Percentiles rank a stretch among this genome's conserved stretches.
phyloP scores from a whole-genome alignment of 2,888 invertebrate genomes.

The Thysanoteuthis rhombus region DNA sequence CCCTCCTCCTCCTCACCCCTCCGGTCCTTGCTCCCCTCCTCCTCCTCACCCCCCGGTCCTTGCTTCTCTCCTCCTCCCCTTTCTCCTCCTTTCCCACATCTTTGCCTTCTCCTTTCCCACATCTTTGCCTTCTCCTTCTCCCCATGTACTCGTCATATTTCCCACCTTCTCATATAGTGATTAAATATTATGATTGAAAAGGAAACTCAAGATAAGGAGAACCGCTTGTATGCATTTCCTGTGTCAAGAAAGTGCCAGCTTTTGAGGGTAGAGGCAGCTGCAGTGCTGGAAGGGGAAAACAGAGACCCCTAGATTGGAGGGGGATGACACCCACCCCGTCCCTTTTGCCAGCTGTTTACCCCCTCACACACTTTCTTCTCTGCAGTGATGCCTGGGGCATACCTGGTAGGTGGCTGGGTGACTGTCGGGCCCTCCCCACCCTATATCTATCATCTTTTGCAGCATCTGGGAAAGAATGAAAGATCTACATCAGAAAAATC shows the following conservation, averaged over 20 bases:
- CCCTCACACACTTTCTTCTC: not conserved
- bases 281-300: not conserved
- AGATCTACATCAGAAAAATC: not conserved
- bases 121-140: not conserved
- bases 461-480: not conserved
- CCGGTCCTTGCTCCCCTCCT: not conserved
- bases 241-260: not conserved
- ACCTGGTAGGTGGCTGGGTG: not conserved
- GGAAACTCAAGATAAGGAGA: not conserved
- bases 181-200: not conserved
- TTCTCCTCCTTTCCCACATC: not conserved
- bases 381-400: not conserved
- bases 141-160: not conserved
- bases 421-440: not conserved
- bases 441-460: not conserved
- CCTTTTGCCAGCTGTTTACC: not conserved
- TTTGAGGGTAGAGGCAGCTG: not conserved
- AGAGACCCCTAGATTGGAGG: too few species aligned
- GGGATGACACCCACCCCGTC: not conserved
- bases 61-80: too few species aligned
- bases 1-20: not conserved
- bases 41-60: not conserved
- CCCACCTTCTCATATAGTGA: not conserved
- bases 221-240: not conserved
- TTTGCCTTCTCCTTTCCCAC: not conserved